Evolutionary conservation across 2,888 invertebrate species (phyloP), one percentile per base, ranked within the genome.

Genomic region (Brenthis hecate): DNA sequence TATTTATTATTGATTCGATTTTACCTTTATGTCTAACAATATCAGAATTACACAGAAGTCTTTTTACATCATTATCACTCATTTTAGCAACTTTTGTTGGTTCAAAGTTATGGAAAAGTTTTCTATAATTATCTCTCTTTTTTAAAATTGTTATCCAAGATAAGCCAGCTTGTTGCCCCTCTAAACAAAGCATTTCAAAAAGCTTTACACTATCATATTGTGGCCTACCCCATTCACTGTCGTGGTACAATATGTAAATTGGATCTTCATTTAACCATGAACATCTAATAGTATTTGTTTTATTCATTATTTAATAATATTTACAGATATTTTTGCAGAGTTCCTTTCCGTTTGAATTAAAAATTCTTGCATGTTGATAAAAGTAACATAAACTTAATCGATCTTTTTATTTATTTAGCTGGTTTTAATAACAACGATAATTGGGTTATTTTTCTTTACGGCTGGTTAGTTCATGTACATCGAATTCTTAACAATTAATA

Each of bases 121-220:
- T 78, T 58, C 82, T 78, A 66, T 91, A 92, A 62, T 80, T 79
- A 3, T 86, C 79, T 75, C 91, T 83, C 79, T 90, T 92, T 73
- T 89, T 91, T 50, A 91, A 74, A 69, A 92, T 82, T 64, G 89
- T 91, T 69, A 89, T 72, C 91, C 91, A 92, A 8, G 91, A 89
- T 8, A 92, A 76, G 1, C 91, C 91, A 47, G 91, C 91, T 81
- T 92, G 91, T 78, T 91, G 91, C 3, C 91, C 91, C 84, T 91
- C 91, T 72, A 92, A 81, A 67, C 91, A 91, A 55, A 92, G 69
- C 85, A 91, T 88, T 79, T 91, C 90, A 80, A 91, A 92, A 61
- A 92, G 80, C 56, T 76, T 75, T 66, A 77, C 67, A 56, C 77
- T 83, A 56, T 86, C 78, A 70, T 78, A 80, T 76, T 83, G 78